phyloP scores from a whole-genome alignment of 2,888 invertebrate species.

The Drosophila rellima region DNA sequence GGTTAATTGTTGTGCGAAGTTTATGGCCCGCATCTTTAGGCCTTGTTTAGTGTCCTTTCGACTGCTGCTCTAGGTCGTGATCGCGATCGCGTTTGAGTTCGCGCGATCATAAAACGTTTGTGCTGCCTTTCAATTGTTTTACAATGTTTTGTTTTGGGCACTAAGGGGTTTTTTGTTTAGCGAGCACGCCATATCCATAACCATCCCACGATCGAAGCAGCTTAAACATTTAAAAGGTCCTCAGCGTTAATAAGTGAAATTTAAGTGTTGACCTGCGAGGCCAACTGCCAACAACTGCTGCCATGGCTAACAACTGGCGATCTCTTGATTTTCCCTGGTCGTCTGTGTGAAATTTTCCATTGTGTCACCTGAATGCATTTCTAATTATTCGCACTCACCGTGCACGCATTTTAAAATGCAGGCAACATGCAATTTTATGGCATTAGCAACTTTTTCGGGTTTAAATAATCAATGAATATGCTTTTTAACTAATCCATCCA shows the following conservation, averaged over 20 bases:
- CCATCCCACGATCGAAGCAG: conserved; percentile 40
- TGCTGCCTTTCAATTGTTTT: conserved; percentile 67
- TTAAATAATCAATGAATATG: conserved; percentile 65
- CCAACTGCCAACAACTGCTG: conserved; percentile 42
- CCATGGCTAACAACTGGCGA: neutral
- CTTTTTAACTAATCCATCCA: conserved; percentile 45
- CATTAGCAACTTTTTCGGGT: neutral
- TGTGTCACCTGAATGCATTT: conserved; percentile 68
- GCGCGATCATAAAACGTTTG: conserved; percentile 66
- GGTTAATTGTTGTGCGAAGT: conserved; percentile 73
- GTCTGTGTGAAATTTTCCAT: conserved; percentile 47
- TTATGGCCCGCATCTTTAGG: conserved; percentile 52
- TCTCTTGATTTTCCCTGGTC: conserved; percentile 42
- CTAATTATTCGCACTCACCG: conserved; percentile 61
- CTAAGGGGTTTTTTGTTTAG: conserved; percentile 81
- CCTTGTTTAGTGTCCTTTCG: conserved; percentile 69
- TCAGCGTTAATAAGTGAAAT: conserved; percentile 67
- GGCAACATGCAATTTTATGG: conserved; percentile 40
- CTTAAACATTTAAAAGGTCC: conserved; percentile 22
- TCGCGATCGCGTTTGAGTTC: conserved; percentile 17
- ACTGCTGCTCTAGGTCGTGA: conserved; percentile 48
- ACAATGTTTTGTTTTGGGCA: conserved; percentile 69
- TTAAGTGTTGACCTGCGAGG: conserved; percentile 46
- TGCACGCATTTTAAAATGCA: neutral
- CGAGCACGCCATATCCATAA: conserved; percentile 25